Base-by-base conservation (phyloP, 2,113 vertebrate genomes). In the Hemicordylus capensis region DNA sequence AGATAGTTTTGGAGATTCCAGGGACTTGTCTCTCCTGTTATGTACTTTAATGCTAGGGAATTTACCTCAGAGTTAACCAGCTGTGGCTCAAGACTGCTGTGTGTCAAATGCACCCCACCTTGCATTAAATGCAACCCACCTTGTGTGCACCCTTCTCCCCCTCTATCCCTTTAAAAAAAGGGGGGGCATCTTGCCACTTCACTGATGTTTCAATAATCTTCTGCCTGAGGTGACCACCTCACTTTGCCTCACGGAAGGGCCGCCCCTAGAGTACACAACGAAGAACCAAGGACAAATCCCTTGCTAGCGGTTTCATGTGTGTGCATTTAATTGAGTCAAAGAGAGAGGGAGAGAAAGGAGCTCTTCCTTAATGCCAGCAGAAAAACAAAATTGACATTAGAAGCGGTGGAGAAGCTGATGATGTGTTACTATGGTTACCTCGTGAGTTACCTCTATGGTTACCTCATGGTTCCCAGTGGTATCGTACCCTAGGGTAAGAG, bases 361-460 rank as follows among this genome's bases (percentile, higher is more conserved):
- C 88, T 93, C 94, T 90, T 91, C 93, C 89, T 93, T 91, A 93
- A 94, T 85, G 85, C 87, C 48, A 69, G 78, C 87, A 83, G 93
- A 86, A 92, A 89, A 90, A 91, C 83, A 89, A 91, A 93, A 91
- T 86, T 93, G 79, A 80, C 48, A 84, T 90, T 85, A 89, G 86
- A 93, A 92, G 92, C 42, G 89, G 94, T 90, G 84, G 92, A 90
- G 94, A 96, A 95, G 92, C 92, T 94, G 93, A 95, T 92, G 95
- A 92, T 0, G 90, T 59, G 70, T 96, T 95, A 92, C 92, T 91
- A 95, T 96, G 95, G 92, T 93, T 95, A 95, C 93, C 90, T 92
- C 92, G 89, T 94, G 88, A 85, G 88, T n/a, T n/a, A n/a, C n/a
- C n/a, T n/a, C n/a, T n/a, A n/a, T n/a, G n/a, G 87, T 76, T 87